Evolutionary conservation across 1,140 invertebrate genomes (phyloP).

Genomic region (Drosophila gunungcola): DNA sequence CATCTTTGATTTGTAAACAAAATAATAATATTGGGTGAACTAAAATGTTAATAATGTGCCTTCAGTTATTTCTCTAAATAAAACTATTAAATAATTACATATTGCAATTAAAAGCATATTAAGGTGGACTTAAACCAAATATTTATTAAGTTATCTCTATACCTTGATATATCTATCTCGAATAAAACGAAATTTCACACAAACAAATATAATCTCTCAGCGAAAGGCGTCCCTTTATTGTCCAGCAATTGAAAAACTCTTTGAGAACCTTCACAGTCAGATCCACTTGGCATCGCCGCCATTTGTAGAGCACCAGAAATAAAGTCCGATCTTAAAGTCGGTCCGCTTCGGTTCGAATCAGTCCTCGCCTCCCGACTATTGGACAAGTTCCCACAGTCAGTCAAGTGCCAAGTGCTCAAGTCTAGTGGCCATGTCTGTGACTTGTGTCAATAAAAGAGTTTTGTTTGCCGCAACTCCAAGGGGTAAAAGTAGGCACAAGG

Average conservation of each 20-base stretch:
- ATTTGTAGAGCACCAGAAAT: conserved; percentile 18
- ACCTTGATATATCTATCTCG: not conserved
- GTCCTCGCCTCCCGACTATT: conserved; percentile 28
- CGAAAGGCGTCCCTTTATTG: conserved; percentile 1
- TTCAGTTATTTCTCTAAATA: no score
- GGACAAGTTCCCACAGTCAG: conserved; percentile 64
- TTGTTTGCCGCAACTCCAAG: conserved; percentile 27
- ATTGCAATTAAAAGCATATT: no score
- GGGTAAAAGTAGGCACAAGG: not conserved
- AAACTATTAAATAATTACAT: no score
- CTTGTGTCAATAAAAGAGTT: conserved; percentile 75
- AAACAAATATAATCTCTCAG: conserved; percentile 1
- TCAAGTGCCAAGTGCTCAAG: conserved; percentile 54
- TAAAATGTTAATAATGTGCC: not conserved
- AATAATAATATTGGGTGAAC: not conserved
- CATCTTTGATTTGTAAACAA: not conserved
- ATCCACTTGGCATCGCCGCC: conserved; percentile 15
- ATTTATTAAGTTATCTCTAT: not conserved
- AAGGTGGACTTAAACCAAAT: no score
- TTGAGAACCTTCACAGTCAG: conserved; percentile 7
- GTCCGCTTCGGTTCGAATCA: not conserved
- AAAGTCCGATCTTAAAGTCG: conserved; percentile 6
- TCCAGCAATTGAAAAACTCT: not conserved
- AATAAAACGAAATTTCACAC: not conserved
- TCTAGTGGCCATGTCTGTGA: conserved; percentile 47